These are phyloP conservation scores for Tetrapedia diversipes DNA, from an alignment of 2,888 invertebrate species.

Conservation along the genomic window DNA sequence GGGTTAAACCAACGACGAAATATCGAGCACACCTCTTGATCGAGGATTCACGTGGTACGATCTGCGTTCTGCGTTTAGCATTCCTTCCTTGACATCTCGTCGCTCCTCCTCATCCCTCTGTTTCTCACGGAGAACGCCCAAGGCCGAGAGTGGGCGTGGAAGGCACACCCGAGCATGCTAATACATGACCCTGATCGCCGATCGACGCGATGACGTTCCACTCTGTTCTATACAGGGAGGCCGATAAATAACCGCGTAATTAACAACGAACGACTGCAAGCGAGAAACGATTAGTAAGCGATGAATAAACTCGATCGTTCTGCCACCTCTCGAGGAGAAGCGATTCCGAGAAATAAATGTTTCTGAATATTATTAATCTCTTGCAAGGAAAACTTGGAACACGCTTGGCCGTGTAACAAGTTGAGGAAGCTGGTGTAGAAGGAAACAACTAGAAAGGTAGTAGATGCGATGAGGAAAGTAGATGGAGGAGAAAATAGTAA, in stretches of 20 bases:
- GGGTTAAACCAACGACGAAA: constrained; percentile 16
- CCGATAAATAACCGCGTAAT: not conserved
- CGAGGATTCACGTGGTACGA: constrained; percentile 46
- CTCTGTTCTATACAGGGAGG: constrained; percentile 29
- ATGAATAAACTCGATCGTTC: no score
- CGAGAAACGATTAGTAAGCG: not conserved
- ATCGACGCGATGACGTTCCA: constrained; percentile 60
- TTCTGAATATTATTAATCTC: no score
- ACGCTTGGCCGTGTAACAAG: no score
- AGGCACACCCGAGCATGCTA: constrained; percentile 71
- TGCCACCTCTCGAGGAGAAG: no score
- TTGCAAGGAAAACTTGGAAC: no score
- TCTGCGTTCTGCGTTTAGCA: constrained; percentile 60
- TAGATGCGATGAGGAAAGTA: no score
- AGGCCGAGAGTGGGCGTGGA: constrained; percentile 70
- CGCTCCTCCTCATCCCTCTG: constrained; percentile 45
- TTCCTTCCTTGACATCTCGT: constrained; percentile 58
- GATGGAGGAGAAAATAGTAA: no score
- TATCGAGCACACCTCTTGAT: constrained; percentile 46
- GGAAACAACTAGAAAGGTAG: no score
- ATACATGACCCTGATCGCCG: constrained; percentile 64
- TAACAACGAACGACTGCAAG: not conserved
- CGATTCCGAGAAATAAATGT: no score
- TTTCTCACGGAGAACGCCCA: constrained; percentile 59
- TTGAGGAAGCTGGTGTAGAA: no score